A percentile compares a stretch with the other conserved stretches of the same genome.
Conservation (phyloP, 2,797 vertebrate species). For the Pelochelys cantorii region DNA sequence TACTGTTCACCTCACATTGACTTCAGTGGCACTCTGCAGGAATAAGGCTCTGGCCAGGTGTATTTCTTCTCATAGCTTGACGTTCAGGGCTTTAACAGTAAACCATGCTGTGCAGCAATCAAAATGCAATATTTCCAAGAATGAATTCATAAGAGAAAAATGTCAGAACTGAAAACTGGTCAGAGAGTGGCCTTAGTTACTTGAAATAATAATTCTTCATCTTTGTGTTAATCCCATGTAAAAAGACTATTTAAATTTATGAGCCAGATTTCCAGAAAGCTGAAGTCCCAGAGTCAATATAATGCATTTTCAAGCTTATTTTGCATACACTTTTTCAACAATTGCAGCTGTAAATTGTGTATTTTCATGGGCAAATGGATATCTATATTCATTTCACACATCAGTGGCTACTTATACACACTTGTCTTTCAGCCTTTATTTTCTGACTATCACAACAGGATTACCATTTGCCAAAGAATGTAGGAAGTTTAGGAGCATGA, state of each 20-base stretch:
- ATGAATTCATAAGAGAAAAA: background rate
- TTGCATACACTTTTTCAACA: background rate
- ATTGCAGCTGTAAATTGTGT: background rate
- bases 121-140: background rate
- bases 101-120: background rate
- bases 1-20: background rate
- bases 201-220: background rate
- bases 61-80: background rate
- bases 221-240: background rate
- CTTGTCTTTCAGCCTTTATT: background rate
- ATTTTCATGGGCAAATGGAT: background rate
- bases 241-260: background rate
- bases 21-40: background rate
- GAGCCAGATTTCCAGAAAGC: background rate
- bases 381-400: background rate
- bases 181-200: too few species aligned
- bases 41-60: background rate
- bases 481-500: background rate
- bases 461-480: background rate
- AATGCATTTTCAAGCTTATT: background rate
- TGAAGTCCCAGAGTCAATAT: background rate
- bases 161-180: too few species aligned
- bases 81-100: background rate
- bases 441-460: background rate
- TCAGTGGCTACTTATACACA: too few species aligned